phyloP scores from a whole-genome alignment of 2,113 vertebrate genomes.

The Oenanthe oenanthe region DNA sequence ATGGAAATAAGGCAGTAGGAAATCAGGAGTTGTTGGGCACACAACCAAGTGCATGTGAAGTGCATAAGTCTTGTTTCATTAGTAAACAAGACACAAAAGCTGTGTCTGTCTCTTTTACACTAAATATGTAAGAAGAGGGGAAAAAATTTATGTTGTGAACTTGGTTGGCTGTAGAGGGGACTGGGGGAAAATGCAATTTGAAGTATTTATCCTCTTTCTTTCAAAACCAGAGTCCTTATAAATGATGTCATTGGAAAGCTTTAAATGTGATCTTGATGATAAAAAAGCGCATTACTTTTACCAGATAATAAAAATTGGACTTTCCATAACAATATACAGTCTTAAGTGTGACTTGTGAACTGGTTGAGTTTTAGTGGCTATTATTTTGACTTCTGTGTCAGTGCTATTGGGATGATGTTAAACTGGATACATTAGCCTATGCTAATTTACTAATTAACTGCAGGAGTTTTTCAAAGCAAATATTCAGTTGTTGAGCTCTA shows the following conservation, averaged over 20 bases:
- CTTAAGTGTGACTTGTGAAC: neutral
- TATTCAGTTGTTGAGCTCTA: neutral
- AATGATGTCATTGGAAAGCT: neutral
- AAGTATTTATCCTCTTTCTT: neutral
- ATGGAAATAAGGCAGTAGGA: neutral
- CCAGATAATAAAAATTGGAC: neutral
- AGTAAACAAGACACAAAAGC: neutral
- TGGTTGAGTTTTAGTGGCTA: neutral
- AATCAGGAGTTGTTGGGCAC: neutral
- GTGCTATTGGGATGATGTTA: neutral
- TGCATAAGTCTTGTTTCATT: neutral
- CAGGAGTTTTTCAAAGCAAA: neutral
- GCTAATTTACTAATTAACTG: neutral
- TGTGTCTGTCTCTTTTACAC: neutral
- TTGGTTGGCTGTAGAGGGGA: neutral
- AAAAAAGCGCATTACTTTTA: neutral
- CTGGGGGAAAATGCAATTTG: neutral
- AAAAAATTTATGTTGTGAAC: neutral
- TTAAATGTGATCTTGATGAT: neutral
- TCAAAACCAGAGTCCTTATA: neutral
- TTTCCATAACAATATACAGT: neutral
- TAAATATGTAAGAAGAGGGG: neutral
- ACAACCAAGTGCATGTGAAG: neutral
- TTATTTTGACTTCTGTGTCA: neutral
- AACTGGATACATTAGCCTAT: neutral